Evolutionary conservation across 2,888 invertebrate species (phyloP), one percentile per base, ranked within the genome.

Genomic region (Catocala fraxini): DNA sequence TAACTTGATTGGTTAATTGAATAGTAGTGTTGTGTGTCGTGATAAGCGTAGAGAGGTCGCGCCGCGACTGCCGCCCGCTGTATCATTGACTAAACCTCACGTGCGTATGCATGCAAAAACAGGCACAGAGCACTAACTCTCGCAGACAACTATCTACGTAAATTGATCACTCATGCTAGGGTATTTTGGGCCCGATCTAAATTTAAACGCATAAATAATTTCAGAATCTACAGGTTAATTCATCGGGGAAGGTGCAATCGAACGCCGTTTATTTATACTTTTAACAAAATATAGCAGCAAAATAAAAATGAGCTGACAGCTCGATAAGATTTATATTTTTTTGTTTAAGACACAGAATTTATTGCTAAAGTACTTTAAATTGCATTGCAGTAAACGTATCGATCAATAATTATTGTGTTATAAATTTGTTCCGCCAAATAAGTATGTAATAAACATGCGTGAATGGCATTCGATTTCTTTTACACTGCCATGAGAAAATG

Each of bases 91-190:
- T 88, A 88, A 85, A 88, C 78, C 84, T 90, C 91, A 92, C 91
- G 92, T 92, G 91, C 85, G 86, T 83, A 83, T 80, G 82, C 87
- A 91, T 90, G 92, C 93, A 92, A 92, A 89, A 91, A 88, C 86
- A 86, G 84, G 87, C 86, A 81, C 75, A 90, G 90, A 89, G 81
- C 81, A 84, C 77, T 39, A 74, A 86, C 74, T 87, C 89, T 86
- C 83, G 76, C 79, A 88, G 89, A 89, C 69, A 59, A 74, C 65
- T 68, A 73, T 68, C 71, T 69, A 78, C 73, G 79, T 75, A 73
- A 73, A 78, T 71, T 75, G 60, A 61, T 71, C 63, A 56, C 65
- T 65, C 75, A 62, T 71, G 46, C 54, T 41, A 15, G 54, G 48
- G 39, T 77, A 78, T 77, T 71, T 73, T 59, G 51, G 62, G 73